Conservation (phyloP, 2,888 invertebrate species). For the Protophormia terraenovae region DNA sequence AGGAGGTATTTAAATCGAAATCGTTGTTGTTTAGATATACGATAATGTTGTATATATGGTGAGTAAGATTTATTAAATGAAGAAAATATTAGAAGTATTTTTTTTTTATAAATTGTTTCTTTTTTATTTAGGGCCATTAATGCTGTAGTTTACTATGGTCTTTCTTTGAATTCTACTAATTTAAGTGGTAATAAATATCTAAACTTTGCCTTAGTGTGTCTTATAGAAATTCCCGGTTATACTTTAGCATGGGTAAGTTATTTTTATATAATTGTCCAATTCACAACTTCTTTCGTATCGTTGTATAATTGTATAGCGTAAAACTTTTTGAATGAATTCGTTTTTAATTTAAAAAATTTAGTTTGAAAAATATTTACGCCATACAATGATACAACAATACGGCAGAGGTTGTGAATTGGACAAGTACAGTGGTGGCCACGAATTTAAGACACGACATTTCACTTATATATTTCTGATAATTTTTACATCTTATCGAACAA, state of each 20-base stretch:
- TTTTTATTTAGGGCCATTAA: constrained; percentile 83
- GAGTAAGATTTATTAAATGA: constrained; percentile 61
- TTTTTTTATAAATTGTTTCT: background rate
- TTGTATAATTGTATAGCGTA: too few relatives aligned
- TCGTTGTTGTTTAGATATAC: constrained; percentile 81
- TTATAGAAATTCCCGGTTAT: constrained; percentile 85
- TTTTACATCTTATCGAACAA: too few relatives aligned
- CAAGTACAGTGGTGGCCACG: too few relatives aligned
- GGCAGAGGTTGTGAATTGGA: too few relatives aligned
- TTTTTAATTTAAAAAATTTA: too few relatives aligned
- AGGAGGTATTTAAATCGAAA: constrained; percentile 81
- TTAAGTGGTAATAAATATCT: constrained; percentile 86
- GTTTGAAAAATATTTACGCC: too few relatives aligned
- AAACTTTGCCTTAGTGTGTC: constrained; percentile 85
- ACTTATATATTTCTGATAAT: too few relatives aligned
- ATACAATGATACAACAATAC: too few relatives aligned
- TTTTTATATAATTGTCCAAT: background rate
- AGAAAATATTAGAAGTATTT: background rate
- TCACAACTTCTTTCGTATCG: too few relatives aligned
- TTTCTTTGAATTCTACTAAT: constrained; percentile 86
- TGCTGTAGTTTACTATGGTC: constrained; percentile 87
- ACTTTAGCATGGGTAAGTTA: constrained; percentile 81
- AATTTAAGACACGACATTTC: too few relatives aligned
- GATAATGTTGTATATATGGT: constrained; percentile 83
- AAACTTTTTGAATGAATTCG: too few relatives aligned